A percentile compares a stretch with the other conserved stretches of the same genome.
Conservation (phyloP, 2,113 vertebrate genomes). For the Sylvilagus bachmani region DNA sequence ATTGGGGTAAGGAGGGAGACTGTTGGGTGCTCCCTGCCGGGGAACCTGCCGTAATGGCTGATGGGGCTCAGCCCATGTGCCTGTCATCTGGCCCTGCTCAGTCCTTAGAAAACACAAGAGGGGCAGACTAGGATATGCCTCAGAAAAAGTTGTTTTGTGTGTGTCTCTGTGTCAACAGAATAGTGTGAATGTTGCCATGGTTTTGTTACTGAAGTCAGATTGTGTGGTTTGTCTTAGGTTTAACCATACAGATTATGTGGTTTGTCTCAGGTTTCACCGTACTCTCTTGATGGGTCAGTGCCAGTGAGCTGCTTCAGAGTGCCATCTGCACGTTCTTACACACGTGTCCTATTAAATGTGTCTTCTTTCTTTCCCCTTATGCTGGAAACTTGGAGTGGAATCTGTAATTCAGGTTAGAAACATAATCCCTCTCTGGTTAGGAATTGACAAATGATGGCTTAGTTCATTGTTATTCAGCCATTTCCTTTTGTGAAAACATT, state of each 20-base stretch:
- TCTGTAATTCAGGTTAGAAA: not conserved
- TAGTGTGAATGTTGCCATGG: not conserved
- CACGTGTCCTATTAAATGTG: not conserved
- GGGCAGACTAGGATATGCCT: not conserved
- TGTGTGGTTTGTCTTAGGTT: not conserved
- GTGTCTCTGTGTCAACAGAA: not conserved
- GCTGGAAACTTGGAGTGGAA: not conserved
- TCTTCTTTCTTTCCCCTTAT: not conserved
- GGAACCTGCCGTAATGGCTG: not conserved
- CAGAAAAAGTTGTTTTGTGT: not conserved
- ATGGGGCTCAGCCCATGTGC: not conserved
- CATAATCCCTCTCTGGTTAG: not conserved
- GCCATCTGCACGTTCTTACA: not conserved
- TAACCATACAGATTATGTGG: too few relatives aligned
- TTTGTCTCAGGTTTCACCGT: not conserved
- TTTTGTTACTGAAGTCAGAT: not conserved
- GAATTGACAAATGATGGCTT: not conserved
- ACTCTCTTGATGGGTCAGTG: not conserved
- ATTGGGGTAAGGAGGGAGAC: not conserved
- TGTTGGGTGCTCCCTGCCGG: not conserved
- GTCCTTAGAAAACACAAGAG: not conserved
- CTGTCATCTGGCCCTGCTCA: not conserved
- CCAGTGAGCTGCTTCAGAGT: not conserved
- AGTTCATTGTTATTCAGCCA: not conserved
- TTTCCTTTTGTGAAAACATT: conserved; percentile 43